Evolutionary conservation across 2,888 invertebrate species (phyloP).

Genomic region (Trilocha varians): DNA sequence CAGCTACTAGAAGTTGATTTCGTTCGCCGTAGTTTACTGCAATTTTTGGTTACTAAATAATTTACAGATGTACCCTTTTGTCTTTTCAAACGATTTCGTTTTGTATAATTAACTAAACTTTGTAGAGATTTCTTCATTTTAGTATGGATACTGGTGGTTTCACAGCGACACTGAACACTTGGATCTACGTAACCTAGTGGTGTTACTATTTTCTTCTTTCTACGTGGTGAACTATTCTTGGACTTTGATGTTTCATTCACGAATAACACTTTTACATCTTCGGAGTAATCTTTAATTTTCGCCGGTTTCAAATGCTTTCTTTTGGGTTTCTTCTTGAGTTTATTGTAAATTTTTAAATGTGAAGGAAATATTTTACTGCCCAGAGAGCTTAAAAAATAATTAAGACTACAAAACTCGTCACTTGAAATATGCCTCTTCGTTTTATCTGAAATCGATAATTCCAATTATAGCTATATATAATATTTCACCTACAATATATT

Average conservation of each 20-base stretch:
- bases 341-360: not conserved
- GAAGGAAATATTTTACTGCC: not conserved
- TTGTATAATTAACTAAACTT: not conserved
- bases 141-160: not conserved
- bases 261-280: slow-evolving; percentile 15
- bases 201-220: not conserved
- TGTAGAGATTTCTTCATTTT: not conserved
- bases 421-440: not conserved
- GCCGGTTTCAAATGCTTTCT: not conserved
- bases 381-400: not conserved
- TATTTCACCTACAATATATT: no score
- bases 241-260: slow-evolving; percentile 6
- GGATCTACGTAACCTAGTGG: not conserved
- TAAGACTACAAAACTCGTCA: not conserved
- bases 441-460: not conserved
- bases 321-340: not conserved
- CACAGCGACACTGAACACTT: not conserved
- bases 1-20: not conserved
- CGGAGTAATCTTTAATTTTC: not conserved
- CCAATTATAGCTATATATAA: no score
- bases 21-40: not conserved
- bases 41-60: not conserved
- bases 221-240: not conserved
- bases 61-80: not conserved
- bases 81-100: not conserved